Evolutionary conservation across 2,888 invertebrate species (phyloP).

Genomic region (Myathropa florea): DNA sequence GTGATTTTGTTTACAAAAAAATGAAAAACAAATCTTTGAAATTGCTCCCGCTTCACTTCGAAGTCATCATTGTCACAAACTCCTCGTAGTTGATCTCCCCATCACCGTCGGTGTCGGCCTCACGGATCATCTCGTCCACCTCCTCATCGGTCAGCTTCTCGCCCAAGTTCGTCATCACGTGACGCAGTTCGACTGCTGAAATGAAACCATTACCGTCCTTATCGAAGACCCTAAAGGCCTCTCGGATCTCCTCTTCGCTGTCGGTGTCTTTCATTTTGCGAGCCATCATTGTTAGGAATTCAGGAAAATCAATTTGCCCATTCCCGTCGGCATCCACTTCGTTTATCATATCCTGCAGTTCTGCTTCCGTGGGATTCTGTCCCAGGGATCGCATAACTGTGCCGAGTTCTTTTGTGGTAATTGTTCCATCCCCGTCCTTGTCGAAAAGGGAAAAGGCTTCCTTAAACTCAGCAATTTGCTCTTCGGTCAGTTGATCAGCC

Average conservation of each 20-base stretch:
- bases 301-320: conserved; percentile 98
- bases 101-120: conserved; percentile 98
- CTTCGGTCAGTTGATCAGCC: conserved; percentile 97
- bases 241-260: conserved; percentile 98
- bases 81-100: conserved; percentile 90
- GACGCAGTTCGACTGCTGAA: conserved; percentile 96
- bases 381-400: conserved; percentile 98
- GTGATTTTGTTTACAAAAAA: no score
- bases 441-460: conserved; percentile 99
- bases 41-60: conserved; percentile 84
- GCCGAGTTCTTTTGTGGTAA: conserved; percentile 98
- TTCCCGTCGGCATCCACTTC: conserved; percentile 94
- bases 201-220: conserved; percentile 99
- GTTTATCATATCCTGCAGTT: conserved; percentile 99
- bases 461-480: conserved; percentile 99
- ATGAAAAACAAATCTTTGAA: no score
- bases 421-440: conserved; percentile 98
- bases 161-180: conserved; percentile 99
- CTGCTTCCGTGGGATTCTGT: conserved; percentile 98
- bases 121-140: conserved; percentile 99
- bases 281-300: conserved; percentile 99
- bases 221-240: conserved; percentile 98
- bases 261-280: conserved; percentile 99
- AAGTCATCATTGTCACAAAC: conserved; percentile 98
- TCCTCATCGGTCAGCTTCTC: conserved; percentile 99